Conservation (phyloP, 2,113 vertebrate species). For the Tichodroma muraria region DNA sequence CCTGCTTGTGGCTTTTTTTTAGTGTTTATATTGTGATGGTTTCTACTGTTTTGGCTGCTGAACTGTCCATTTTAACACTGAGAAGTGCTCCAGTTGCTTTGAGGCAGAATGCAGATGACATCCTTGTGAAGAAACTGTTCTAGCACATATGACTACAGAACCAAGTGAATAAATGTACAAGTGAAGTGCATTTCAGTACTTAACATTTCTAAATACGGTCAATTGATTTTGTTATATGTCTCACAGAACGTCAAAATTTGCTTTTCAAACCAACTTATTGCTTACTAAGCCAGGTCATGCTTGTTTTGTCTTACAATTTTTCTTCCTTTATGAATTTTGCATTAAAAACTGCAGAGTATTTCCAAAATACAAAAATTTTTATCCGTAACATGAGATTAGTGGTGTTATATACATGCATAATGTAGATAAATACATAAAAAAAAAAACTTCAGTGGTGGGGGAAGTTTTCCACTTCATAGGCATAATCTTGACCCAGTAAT, state of each 20-base stretch:
- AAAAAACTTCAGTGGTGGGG: not conserved
- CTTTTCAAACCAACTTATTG: not conserved
- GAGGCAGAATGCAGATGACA: not conserved
- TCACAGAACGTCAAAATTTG: not conserved
- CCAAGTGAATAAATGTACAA: not conserved
- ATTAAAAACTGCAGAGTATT: not conserved
- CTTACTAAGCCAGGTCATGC: not conserved
- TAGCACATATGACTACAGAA: not conserved
- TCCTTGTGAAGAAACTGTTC: not conserved
- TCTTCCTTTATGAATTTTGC: not conserved
- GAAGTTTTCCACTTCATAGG: not conserved
- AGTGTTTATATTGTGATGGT: not conserved
- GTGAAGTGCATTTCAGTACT: not conserved
- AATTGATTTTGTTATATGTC: not conserved
- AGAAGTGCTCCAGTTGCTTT: not conserved
- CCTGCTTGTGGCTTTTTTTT: not conserved
- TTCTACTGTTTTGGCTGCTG: not conserved
- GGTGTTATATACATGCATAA: not conserved
- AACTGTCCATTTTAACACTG: not conserved
- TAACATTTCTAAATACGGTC: not conserved
- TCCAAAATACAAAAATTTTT: not conserved
- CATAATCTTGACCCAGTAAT: not conserved
- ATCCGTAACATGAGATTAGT: not conserved
- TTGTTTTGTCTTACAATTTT: not conserved
- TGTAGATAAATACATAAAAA: not conserved